Evolutionary conservation across 1,140 invertebrate genomes (phyloP), one percentile per base, ranked within the genome.

Genomic region (Calycopis cecrops): DNA sequence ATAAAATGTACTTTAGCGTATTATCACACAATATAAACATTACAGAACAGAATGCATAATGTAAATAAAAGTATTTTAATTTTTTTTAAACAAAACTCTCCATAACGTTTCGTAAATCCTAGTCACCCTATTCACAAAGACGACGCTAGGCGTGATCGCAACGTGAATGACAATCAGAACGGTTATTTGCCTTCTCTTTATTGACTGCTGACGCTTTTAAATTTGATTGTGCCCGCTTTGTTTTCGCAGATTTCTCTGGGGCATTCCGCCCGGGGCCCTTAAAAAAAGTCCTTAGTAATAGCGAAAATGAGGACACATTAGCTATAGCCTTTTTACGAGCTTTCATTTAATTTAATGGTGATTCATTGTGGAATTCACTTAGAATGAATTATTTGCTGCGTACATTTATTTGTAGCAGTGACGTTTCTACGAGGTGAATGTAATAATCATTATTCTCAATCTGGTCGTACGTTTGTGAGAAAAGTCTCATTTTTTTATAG

Each of bases 171-270:
- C 67, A 76, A 76, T 78, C 68, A 71, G 72, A 70, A 60, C 64
- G 63, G 65, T 64, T 69, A 72, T 71, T 72, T 69, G 71, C 69
- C 60, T 53, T 63, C 61, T 58, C 65, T 63, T 67, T 77, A 75
- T 75, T 75, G 74, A 75, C 73, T 73, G 65, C 62, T 68, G 67
- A 64, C 65, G 66, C 68, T 70, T 70, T 77, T 71, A 67, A 73
- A 75, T 71, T 71, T 75, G 74, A 74, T 75, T 75, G 66, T 63
- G 57, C 60, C 47, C 64, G 64, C 60, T 67, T 70, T 73, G 64
- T 71, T 63, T 67, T 61, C 62, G 40, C 52, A 63, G 62, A 52
- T 51, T 52, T 52, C 37, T 52, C 17, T 38, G 38, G 34, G 49
- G 16, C 35, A 38, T 21, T 38, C 51, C 40, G 28, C 51, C 21